These are phyloP conservation scores for Microctenopoma lineatum DNA, from an alignment of 2,797 vertebrate species.

Conservation along the genomic window DNA sequence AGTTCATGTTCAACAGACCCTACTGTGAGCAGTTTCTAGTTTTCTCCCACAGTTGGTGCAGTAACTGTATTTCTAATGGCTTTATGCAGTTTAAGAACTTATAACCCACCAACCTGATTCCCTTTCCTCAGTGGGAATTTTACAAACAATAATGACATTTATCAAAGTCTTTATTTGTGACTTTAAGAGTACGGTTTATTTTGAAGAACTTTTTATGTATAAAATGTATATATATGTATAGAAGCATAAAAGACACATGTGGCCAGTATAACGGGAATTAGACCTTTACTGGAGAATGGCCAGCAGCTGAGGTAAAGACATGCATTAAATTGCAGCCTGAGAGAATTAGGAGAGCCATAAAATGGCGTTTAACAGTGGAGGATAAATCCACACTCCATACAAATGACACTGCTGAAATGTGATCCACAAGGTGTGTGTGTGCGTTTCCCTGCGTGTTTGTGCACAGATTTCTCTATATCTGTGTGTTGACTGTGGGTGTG, in stretches of 20 bases:
- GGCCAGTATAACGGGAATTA: slow-evolving; percentile 51
- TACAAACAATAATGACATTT: too few relatives aligned
- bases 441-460: background rate
- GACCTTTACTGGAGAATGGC: slow-evolving; percentile 33
- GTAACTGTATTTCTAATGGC: too few relatives aligned
- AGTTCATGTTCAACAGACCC: background rate
- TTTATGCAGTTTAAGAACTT: too few relatives aligned
- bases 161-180: too few relatives aligned
- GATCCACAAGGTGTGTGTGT: slow-evolving; percentile 1
- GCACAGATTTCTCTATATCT: background rate
- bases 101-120: background rate
- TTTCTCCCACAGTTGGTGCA: background rate
- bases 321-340: slow-evolving; percentile 28
- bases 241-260: slow-evolving; percentile 27
- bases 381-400: slow-evolving; percentile 19
- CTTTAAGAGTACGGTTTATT: background rate
- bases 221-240: background rate
- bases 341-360: slow-evolving; percentile 28
- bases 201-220: background rate
- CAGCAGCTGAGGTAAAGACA: slow-evolving; percentile 17
- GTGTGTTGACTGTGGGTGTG: slow-evolving; percentile 27
- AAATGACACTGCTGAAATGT: slow-evolving; percentile 22
- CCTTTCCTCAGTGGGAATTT: background rate
- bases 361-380: slow-evolving; percentile 40
- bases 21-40: background rate